Evolutionary conservation across 1,140 invertebrate genomes (phyloP).

Genomic region (Drosophila carrolli): DNA sequence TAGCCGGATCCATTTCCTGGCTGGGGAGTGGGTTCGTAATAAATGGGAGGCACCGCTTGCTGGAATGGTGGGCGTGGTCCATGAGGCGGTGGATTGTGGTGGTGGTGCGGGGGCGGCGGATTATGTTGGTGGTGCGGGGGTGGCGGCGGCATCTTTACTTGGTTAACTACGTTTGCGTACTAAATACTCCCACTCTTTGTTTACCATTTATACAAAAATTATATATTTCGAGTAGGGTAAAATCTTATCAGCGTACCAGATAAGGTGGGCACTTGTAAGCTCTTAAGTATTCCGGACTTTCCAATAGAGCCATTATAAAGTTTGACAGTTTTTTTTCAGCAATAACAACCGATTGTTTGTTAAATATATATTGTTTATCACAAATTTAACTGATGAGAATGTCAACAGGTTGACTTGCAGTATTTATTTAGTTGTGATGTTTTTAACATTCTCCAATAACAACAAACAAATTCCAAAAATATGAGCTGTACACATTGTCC

Average conservation of each 20-base stretch:
- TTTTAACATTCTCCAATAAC: too few relatives aligned
- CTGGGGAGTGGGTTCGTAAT: conserved; percentile 14
- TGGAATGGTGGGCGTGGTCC: conserved; percentile 26
- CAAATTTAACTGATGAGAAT: background rate
- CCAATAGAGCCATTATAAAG: background rate
- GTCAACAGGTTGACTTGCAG: background rate
- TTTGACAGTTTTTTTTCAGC: background rate
- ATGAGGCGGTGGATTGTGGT: conserved; percentile 14
- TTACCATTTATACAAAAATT: conserved; percentile 16
- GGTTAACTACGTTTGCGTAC: conserved; percentile 6
- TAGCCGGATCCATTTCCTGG: conserved; percentile 14
- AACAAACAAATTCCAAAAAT: too few relatives aligned
- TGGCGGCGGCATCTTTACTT: conserved; percentile 25
- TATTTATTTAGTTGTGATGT: too few relatives aligned
- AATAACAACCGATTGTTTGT: conserved; percentile 3
- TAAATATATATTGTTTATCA: background rate
- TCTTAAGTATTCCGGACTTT: conserved; percentile 1
- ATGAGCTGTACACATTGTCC: background rate
- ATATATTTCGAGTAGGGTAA: background rate
- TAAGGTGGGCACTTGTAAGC: conserved; percentile 8
- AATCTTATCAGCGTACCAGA: conserved; percentile 10
- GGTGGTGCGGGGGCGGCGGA: conserved; percentile 18
- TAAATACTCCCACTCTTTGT: background rate
- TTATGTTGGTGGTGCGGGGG: conserved; percentile 22
- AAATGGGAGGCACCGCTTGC: conserved; percentile 27